Percentiles rank a stretch among this genome's conserved stretches.
Evolutionary conservation across 2,888 invertebrate genomes (phyloP).

Genomic region (Endomychus coccineus): DNA sequence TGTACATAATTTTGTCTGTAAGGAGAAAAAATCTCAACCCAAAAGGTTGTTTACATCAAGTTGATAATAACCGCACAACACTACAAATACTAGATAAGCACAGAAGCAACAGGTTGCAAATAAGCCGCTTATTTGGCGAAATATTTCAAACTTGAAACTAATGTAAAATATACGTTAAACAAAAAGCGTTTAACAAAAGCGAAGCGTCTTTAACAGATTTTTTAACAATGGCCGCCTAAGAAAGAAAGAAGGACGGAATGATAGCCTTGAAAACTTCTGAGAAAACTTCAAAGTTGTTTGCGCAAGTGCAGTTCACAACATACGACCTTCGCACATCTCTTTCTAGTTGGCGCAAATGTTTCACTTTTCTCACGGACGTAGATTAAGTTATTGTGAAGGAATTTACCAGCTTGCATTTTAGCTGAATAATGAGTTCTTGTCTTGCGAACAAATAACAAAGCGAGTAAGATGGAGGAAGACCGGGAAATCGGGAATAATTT

Average conservation of each 20-base stretch:
- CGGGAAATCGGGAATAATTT: too few relatives aligned
- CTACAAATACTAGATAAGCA: constrained; percentile 17
- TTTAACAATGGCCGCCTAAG: constrained; percentile 17
- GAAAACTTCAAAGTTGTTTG: constrained; percentile 15
- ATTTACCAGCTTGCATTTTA: too few relatives aligned
- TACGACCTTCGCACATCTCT: constrained; percentile 6
- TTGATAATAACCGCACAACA: constrained; percentile 12
- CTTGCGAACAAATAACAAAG: too few relatives aligned
- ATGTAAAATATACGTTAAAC: too few relatives aligned
- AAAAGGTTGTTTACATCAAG: constrained; percentile 38
- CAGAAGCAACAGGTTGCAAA: constrained; percentile 31
- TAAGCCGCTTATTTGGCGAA: constrained; percentile 14
- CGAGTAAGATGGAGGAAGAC: too few relatives aligned
- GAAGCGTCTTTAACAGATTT: constrained; percentile 22
- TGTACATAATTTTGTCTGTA: constrained; percentile 26
- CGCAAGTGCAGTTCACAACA: constrained; percentile 9
- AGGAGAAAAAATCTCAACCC: constrained; percentile 21
- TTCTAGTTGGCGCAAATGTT: constrained; percentile 1
- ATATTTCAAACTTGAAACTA: too few relatives aligned
- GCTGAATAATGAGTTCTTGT: too few relatives aligned
- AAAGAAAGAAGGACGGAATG: constrained; percentile 14
- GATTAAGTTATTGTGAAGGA: constrained; percentile 5
- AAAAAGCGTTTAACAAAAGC: constrained; percentile 12
- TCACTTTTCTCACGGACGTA: constrained; percentile 1
- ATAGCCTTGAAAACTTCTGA: constrained; percentile 15